Percentiles rank a stretch among this genome's conserved stretches.
phyloP scores from a whole-genome alignment of 2,888 invertebrate species.

The Amaurobius ferox region DNA sequence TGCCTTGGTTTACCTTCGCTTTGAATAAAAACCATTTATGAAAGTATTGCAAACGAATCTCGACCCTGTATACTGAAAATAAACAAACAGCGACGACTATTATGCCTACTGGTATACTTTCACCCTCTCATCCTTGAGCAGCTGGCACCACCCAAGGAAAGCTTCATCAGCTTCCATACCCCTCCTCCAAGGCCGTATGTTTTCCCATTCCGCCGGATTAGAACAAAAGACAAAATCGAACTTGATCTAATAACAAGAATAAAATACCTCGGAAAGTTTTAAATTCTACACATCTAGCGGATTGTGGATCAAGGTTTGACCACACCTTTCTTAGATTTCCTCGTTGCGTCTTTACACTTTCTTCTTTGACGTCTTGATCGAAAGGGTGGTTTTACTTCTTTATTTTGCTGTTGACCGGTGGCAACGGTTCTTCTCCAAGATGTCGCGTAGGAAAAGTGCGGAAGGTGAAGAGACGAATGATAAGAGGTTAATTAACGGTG shows the following conservation, averaged over 20 bases:
- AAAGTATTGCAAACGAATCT: too few relatives aligned
- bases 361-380: neutral
- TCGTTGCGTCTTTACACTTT: neutral
- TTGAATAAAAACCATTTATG: too few relatives aligned
- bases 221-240: constrained; percentile 5
- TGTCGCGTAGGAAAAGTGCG: neutral
- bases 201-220: neutral
- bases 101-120: neutral
- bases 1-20: too few relatives aligned
- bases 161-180: neutral
- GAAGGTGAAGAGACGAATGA: neutral
- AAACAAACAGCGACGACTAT: too few relatives aligned
- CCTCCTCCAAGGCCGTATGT: neutral
- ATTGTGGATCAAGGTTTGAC: constrained; percentile 63
- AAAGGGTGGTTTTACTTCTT: too few relatives aligned
- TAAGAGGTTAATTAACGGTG: neutral
- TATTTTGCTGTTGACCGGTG: constrained; percentile 17
- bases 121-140: neutral
- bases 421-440: neutral
- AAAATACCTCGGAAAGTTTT: constrained; percentile 4
- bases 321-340: constrained; percentile 50
- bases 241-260: neutral
- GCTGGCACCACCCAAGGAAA: neutral
- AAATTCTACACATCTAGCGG: constrained; percentile 34
- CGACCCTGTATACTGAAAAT: too few relatives aligned